Evolutionary conservation across 2,113 vertebrate genomes (phyloP).

Genomic region (Ibidorhyncha struthersii): DNA sequence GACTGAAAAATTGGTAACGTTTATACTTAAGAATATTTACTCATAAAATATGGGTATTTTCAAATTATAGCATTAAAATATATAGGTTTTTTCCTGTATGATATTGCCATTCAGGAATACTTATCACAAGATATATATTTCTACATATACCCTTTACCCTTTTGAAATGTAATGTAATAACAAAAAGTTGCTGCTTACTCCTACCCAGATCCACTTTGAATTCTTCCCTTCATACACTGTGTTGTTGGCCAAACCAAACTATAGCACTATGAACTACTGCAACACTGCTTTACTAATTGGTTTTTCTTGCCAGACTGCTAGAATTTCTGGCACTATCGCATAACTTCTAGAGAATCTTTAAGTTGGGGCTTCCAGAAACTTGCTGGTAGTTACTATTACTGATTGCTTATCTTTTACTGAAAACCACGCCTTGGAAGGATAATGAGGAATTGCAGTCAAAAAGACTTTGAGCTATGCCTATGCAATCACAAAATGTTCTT

Average conservation of each 20-base stretch:
- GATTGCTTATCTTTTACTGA: background rate
- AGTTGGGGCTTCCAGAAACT: background rate
- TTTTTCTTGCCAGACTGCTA: conserved; percentile 18
- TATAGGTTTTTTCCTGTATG: background rate
- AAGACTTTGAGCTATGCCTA: background rate
- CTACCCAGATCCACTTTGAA: background rate
- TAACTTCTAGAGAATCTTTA: background rate
- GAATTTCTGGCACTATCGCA: conserved; percentile 5
- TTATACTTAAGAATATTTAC: background rate
- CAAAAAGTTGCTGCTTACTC: background rate
- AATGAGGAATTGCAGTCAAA: background rate
- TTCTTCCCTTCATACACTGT: background rate
- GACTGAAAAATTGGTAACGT: background rate
- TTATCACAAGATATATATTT: background rate
- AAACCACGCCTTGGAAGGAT: background rate
- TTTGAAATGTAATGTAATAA: background rate
- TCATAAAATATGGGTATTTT: background rate
- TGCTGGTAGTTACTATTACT: background rate
- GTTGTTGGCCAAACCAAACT: background rate
- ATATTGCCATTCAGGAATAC: background rate
- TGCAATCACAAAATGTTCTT: background rate
- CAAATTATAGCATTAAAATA: background rate
- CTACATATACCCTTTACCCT: background rate
- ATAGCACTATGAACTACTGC: background rate
- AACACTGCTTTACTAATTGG: conserved; percentile 16